A percentile compares a stretch with the other conserved stretches of the same genome.
Conservation (phyloP, 2,888 invertebrate genomes). For the Aleiodes testaceus region DNA sequence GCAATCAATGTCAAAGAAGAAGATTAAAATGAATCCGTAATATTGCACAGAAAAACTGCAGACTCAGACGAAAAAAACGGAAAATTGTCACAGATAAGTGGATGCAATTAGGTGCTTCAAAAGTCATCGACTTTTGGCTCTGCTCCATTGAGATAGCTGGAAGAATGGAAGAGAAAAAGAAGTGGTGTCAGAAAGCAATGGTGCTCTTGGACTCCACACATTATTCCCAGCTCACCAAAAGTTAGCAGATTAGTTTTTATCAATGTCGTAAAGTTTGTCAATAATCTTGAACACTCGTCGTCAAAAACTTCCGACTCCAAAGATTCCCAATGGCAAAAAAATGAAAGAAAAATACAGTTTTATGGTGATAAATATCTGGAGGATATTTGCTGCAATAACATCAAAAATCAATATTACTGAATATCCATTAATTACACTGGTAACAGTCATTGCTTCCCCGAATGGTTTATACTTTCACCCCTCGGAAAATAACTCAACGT, state of each 20-base stretch:
- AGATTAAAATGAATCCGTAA: no score
- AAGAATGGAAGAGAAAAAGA: constrained; percentile 5
- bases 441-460: not conserved
- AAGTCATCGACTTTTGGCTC: constrained; percentile 11
- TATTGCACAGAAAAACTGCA: no score
- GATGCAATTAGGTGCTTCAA: constrained; percentile 17
- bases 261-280: constrained; percentile 7
- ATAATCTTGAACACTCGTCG: not conserved
- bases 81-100: constrained; percentile 11
- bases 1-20: no score
- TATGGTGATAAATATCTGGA: not conserved
- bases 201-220: constrained; percentile 13
- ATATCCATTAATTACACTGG: constrained; percentile 3
- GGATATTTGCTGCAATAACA: not conserved
- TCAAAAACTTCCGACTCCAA: constrained; percentile 22
- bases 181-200: not conserved
- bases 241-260: constrained; percentile 18
- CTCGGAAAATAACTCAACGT: constrained; percentile 22
- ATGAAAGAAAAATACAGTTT: not conserved
- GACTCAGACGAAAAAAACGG: not conserved
- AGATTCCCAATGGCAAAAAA: not conserved
- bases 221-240: constrained; percentile 2
- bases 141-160: not conserved
- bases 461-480: constrained; percentile 7
- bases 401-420: not conserved